Conservation (phyloP, 2,888 invertebrate genomes). For the Tetropium fuscum region DNA sequence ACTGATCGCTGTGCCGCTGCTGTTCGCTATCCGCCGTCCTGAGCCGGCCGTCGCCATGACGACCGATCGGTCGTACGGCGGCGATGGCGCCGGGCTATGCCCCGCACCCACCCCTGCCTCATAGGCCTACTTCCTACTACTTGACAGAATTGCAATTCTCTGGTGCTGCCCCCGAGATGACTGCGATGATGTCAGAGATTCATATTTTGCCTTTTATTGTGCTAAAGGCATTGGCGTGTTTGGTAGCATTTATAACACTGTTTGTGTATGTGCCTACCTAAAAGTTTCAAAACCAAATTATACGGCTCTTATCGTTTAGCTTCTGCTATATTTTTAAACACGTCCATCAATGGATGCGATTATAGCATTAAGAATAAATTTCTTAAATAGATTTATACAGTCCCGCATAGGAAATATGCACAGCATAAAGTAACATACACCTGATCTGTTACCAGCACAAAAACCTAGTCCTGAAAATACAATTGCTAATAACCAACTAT, state of each 20-base stretch:
- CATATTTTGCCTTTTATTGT: constrained; percentile 41
- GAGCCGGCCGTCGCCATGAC: constrained; percentile 62
- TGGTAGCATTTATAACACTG: neutral
- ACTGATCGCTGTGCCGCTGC: constrained; percentile 34
- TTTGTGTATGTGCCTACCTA: neutral
- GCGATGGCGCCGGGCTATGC: constrained; percentile 62
- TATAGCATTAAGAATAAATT: too few relatives aligned
- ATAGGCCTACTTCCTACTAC: constrained; percentile 33
- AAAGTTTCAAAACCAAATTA: too few relatives aligned
- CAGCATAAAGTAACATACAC: too few relatives aligned
- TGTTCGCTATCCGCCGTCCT: constrained; percentile 32
- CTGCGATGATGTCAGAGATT: constrained; percentile 32
- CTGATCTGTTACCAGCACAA: too few relatives aligned
- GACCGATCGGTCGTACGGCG: constrained; percentile 62
- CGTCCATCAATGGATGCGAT: too few relatives aligned
- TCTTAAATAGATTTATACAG: too few relatives aligned
- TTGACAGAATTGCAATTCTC: constrained; percentile 52
- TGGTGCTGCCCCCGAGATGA: constrained; percentile 28
- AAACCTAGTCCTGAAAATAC: too few relatives aligned
- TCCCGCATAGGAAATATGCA: too few relatives aligned
- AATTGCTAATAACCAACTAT: too few relatives aligned
- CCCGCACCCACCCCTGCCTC: constrained; percentile 27
- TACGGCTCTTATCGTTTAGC: too few relatives aligned
- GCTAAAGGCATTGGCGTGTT: constrained; percentile 14
- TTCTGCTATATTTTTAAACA: too few relatives aligned